Evolutionary conservation across 2,113 vertebrate species (phyloP), one percentile per base, ranked within the genome.

Genomic region (Oceanites oceanicus): DNA sequence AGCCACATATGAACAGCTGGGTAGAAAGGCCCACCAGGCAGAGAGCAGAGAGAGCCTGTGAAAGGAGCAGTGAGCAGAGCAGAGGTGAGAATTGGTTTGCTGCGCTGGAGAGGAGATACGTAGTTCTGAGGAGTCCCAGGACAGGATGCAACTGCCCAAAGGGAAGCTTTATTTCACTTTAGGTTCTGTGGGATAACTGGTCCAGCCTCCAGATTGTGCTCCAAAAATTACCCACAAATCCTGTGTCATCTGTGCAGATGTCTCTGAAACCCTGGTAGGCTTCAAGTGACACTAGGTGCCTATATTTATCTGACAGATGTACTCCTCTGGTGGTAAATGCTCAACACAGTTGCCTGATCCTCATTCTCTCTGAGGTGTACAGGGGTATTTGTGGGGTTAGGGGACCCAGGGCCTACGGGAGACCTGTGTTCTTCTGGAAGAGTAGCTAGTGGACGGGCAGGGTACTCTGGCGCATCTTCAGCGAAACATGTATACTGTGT

Each of bases 81-180:
- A 0, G 26, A 58, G 16, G 5, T 50, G 10, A 74, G 42, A 62
- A 44, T 3, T 42, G 15, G 26, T 73, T 85, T 86, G 27, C 42
- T 56, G 32, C 1, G 1, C 20, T 68, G 34, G 29, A 86, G 23
- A 45, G n/a, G 38, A 65, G 38, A 32, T 38, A 52, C 0, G 0
- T 58, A 59, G n/a, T 47, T 66, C 59, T 62, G n/a, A 40, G 29
- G 38, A 65, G 38, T 77, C 58, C 29, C 40, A 71, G 34, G 34
- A 65, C 13, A 71, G 38, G 45, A 65, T 49, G 19, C 19, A 82
- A 15, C n/a, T 70, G 82, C 26, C 50, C 50, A 81, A 66, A 72
- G 11, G 52, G 22, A 90, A 53, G 5, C 8, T 36, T 76, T 71
- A 25, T 59, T 86, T 93, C 34, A 59, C 4, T 42, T 86, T 42